A percentile compares a stretch with the other conserved stretches of the same genome.
Conservation (phyloP, 1,140 invertebrate genomes). For the Monochamus saltuarius region DNA sequence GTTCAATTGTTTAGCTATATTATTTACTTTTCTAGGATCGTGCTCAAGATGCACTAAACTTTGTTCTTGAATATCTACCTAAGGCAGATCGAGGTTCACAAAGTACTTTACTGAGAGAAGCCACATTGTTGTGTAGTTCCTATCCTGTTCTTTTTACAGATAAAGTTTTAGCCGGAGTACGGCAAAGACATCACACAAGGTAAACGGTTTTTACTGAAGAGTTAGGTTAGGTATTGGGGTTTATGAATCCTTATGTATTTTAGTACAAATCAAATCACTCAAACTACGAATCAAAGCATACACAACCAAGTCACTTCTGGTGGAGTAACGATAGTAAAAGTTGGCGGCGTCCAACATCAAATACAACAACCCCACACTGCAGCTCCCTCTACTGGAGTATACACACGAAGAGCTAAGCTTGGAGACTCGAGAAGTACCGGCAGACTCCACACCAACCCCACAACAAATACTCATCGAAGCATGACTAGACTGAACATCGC, state of each 20-base stretch:
- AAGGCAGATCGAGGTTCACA: conserved; percentile 70
- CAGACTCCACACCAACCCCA: conserved; percentile 64
- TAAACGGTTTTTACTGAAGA: too few species aligned
- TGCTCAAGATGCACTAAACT: conserved; percentile 76
- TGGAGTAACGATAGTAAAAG: conserved; percentile 74
- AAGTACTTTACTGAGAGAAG: conserved; percentile 71
- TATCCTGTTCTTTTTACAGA: conserved; percentile 77
- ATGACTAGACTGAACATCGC: conserved; percentile 74
- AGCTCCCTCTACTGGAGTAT: conserved; percentile 52
- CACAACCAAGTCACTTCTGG: conserved; percentile 67
- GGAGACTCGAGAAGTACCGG: conserved; percentile 71
- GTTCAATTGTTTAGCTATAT: too few species aligned
- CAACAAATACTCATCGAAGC: conserved; percentile 67
- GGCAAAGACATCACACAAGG: conserved; percentile 62
- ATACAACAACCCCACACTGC: conserved; percentile 22
- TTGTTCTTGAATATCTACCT: conserved; percentile 72
- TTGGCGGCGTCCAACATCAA: conserved; percentile 56
- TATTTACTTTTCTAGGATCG: conserved; percentile 59
- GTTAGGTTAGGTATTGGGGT: too few species aligned
- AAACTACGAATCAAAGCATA: conserved; percentile 31
- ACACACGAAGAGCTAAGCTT: conserved; percentile 62
- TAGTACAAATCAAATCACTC: conserved; percentile 46
- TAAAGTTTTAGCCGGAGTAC: conserved; percentile 71
- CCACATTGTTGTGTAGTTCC: conserved; percentile 72
- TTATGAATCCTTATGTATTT: conserved; percentile 12